Conservation (phyloP, 30 jellyfish, hydroid and myxozoan species). For the Cassiopea xamachana region DNA sequence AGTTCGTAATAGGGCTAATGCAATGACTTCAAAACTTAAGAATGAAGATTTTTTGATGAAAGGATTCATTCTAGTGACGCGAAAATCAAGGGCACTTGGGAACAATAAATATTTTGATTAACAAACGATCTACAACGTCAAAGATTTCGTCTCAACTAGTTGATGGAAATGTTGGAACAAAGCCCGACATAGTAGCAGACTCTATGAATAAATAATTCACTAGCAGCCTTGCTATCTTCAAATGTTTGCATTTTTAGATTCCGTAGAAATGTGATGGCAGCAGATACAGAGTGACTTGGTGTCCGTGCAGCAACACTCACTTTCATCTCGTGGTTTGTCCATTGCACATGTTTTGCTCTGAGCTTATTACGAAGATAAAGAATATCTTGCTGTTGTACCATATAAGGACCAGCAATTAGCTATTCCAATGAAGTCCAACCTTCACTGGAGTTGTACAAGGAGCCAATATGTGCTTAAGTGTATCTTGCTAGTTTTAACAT, state of each 20-base stretch:
- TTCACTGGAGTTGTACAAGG: slow-evolving; percentile 1
- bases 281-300: background rate
- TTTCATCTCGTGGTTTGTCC: slow-evolving; percentile 29
- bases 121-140: no score
- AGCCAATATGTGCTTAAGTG: background rate
- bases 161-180: no score
- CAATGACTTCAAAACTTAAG: no score
- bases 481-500: background rate
- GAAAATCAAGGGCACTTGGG: no score
- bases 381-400: slow-evolving; percentile 22
- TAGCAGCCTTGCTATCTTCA: background rate
- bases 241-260: background rate
- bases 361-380: slow-evolving; percentile 44
- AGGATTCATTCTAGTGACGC: no score
- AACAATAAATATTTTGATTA: no score
- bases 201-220: background rate
- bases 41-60: no score
- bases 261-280: background rate
- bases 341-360: slow-evolving; percentile 5
- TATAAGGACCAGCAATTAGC: background rate
- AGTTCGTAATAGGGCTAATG: no score
- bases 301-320: background rate
- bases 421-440: slow-evolving; percentile 14
- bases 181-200: no score
- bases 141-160: no score